phyloP scores from a whole-genome alignment of 2,113 vertebrate species.

The Bucco capensis region DNA sequence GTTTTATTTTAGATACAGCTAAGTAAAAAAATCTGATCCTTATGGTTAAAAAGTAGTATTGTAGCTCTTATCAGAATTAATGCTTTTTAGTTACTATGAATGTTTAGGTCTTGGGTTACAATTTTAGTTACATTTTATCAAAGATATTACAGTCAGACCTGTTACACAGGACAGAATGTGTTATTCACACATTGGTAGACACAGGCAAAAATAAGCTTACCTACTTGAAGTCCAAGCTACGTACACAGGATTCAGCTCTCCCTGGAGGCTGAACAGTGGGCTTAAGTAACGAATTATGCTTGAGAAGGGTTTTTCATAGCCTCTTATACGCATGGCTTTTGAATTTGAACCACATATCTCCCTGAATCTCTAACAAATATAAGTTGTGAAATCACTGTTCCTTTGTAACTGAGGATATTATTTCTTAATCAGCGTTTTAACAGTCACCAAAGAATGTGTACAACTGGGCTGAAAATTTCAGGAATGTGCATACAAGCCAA shows the following conservation, averaged over 20 bases:
- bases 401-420: background rate
- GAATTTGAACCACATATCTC: background rate
- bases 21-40: background rate
- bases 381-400: background rate
- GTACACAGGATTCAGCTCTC: background rate
- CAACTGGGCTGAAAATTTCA: background rate
- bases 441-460: background rate
- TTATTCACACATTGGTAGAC: background rate
- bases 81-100: background rate
- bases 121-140: background rate
- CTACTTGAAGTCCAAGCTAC: background rate
- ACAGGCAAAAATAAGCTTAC: background rate
- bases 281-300: background rate
- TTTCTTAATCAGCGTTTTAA: background rate
- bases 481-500: background rate
- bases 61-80: background rate
- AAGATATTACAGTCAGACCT: background rate
- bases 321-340: background rate
- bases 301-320: background rate
- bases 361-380: background rate
- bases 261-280: background rate
- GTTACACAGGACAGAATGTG: background rate
- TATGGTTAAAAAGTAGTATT: background rate
- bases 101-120: background rate
- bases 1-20: background rate